A percentile compares a stretch with the other conserved stretches of the same genome.
These are phyloP conservation scores for Megaceryle torquata DNA, from an alignment of 2,113 vertebrate species.

Conservation along the genomic window DNA sequence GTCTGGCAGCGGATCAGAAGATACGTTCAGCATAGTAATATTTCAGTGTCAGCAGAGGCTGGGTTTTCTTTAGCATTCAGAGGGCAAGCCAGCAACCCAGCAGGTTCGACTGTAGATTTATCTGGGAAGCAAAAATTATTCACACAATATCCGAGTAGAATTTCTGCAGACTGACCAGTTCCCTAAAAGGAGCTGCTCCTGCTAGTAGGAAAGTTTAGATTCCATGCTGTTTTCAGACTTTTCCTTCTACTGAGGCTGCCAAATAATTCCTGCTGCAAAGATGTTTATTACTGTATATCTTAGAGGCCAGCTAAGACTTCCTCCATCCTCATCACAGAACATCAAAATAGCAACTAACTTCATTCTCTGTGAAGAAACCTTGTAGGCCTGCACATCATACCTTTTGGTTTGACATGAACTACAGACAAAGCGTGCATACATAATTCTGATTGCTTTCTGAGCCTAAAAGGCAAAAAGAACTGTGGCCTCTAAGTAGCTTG, in stretches of 20 bases:
- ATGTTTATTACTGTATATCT: background rate
- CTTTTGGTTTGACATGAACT: background rate
- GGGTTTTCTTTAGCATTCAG: background rate
- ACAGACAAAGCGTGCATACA: rapidly evolving
- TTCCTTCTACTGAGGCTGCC: background rate
- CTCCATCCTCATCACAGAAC: background rate
- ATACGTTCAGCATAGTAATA: background rate
- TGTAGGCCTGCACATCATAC: background rate
- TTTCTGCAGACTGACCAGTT: background rate
- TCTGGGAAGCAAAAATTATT: background rate
- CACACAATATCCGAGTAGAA: background rate
- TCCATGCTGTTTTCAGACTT: background rate
- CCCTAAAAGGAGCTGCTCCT: background rate
- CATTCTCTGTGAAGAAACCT: background rate
- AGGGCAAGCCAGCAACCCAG: background rate
- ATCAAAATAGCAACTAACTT: background rate
- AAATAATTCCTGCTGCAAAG: background rate
- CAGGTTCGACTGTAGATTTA: background rate
- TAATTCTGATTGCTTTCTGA: background rate
- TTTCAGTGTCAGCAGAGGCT: background rate
- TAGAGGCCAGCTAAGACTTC: background rate
- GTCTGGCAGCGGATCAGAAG: background rate
- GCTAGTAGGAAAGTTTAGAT: background rate
- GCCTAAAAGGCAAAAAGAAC: background rate
- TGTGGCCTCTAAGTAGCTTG: background rate